phyloP scores from a whole-genome alignment of 1,140 invertebrate genomes.

The Aphaenogaster floridana region DNA sequence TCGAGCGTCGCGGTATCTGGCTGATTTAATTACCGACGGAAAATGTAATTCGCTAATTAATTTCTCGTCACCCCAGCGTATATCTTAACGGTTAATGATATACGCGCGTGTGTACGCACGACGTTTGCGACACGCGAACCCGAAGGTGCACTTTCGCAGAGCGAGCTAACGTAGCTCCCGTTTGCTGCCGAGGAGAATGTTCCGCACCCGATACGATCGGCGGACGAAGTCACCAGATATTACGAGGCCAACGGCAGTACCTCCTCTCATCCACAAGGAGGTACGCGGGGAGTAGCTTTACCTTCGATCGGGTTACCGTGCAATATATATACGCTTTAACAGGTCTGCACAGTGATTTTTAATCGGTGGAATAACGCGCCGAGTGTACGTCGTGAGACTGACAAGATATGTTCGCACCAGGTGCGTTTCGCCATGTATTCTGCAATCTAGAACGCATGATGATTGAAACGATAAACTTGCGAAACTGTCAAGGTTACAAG shows the following conservation, averaged over 20 bases:
- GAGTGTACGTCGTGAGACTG: background rate
- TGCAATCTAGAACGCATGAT: slow-evolving; percentile 10
- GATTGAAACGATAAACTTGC: slow-evolving; percentile 27
- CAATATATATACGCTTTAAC: slow-evolving; percentile 34
- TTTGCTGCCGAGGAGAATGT: slow-evolving; percentile 69
- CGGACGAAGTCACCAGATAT: slow-evolving; percentile 71
- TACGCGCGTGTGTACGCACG: slow-evolving; percentile 7
- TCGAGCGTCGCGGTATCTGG: background rate
- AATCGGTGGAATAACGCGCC: slow-evolving; percentile 21
- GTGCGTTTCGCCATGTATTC: slow-evolving; percentile 22
- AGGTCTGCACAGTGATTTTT: slow-evolving; percentile 20
- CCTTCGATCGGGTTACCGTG: slow-evolving; percentile 67
- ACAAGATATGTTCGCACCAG: slow-evolving; percentile 11
- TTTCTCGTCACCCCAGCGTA: slow-evolving; percentile 34
- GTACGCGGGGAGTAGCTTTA: background rate
- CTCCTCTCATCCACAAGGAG: slow-evolving; percentile 28
- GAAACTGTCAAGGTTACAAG: slow-evolving; percentile 22
- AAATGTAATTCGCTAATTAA: slow-evolving; percentile 54
- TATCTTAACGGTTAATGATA: slow-evolving; percentile 33
- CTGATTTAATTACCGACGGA: slow-evolving; percentile 45
- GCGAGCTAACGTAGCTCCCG: slow-evolving; percentile 71
- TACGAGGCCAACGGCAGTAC: slow-evolving; percentile 49
- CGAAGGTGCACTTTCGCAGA: slow-evolving; percentile 36
- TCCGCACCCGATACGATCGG: slow-evolving; percentile 70
- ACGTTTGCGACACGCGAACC: slow-evolving; percentile 9